Evolutionary conservation across 2,113 vertebrate genomes (phyloP).

Genomic region (Donacobius atricapilla): DNA sequence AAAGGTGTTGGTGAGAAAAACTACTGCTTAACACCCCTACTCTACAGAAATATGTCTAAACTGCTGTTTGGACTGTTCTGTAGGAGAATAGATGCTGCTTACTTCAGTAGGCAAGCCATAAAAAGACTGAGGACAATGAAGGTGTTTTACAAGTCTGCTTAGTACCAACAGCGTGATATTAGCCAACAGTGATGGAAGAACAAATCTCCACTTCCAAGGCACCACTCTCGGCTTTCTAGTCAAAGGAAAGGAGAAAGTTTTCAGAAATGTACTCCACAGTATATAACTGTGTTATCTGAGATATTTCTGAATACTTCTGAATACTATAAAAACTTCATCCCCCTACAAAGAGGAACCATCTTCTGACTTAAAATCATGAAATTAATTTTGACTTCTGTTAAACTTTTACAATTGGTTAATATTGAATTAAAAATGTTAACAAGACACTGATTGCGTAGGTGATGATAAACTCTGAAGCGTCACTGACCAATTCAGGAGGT

Average conservation of each 20-base stretch:
- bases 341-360: not conserved
- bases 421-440: not conserved
- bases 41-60: not conserved
- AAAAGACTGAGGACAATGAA: conserved; percentile 39
- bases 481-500: not conserved
- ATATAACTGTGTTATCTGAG: not conserved
- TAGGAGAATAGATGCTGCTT: conserved; percentile 14
- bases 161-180: not conserved
- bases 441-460: not conserved
- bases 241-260: conserved; percentile 18
- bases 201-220: not conserved
- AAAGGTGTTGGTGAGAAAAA: not conserved
- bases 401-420: not conserved
- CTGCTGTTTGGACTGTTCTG: not conserved
- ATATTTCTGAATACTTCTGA: conserved; percentile 17
- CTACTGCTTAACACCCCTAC: not conserved
- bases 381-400: not conserved
- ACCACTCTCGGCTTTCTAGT: not conserved
- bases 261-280: conserved; percentile 3
- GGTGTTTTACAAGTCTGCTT: conserved; percentile 41
- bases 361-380: not conserved
- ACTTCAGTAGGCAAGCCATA: conserved; percentile 35
- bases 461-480: not conserved
- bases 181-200: conserved; percentile 2
- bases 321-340: not conserved